Percentiles rank a stretch among this genome's conserved stretches.
phyloP scores from a whole-genome alignment of 2,113 vertebrate species.

The Apaloderma vittatum region DNA sequence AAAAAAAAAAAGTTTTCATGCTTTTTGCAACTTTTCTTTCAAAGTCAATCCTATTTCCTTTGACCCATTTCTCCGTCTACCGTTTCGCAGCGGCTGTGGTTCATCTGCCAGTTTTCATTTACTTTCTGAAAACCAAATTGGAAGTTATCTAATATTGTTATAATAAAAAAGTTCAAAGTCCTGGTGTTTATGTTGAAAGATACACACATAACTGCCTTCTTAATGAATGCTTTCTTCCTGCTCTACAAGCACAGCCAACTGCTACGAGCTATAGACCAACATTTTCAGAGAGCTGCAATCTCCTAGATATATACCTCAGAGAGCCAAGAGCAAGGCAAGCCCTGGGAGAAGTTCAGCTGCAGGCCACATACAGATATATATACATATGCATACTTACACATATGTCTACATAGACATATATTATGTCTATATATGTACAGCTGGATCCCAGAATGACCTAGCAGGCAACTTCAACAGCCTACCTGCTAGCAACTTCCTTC shows the following conservation, averaged over 20 bases:
- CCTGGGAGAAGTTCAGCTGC: not conserved
- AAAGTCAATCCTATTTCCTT: not conserved
- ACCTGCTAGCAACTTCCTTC: not conserved
- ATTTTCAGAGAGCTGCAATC: not conserved
- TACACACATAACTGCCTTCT: not conserved
- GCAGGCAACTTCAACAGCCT: not conserved
- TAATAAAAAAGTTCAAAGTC: not conserved
- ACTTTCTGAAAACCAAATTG: not conserved
- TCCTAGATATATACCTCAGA: not conserved
- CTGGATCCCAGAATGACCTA: not conserved
- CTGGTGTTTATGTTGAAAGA: constrained; percentile 19
- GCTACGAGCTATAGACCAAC: not conserved
- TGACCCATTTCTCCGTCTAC: constrained; percentile 24
- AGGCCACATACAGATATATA: not conserved
- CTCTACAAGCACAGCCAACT: not conserved
- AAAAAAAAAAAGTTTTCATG: not conserved
- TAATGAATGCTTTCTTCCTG: not conserved
- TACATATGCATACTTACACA: not conserved
- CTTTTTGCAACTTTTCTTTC: constrained; percentile 11
- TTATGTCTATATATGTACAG: too few relatives aligned
- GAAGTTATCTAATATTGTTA: constrained; percentile 2
- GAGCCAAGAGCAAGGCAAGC: not conserved
- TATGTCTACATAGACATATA: not conserved
- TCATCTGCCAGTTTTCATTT: constrained; percentile 50
- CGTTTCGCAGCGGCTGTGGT: constrained; percentile 7